Base-by-base conservation (phyloP, 2,888 invertebrate species). In the Bibio marci region DNA sequence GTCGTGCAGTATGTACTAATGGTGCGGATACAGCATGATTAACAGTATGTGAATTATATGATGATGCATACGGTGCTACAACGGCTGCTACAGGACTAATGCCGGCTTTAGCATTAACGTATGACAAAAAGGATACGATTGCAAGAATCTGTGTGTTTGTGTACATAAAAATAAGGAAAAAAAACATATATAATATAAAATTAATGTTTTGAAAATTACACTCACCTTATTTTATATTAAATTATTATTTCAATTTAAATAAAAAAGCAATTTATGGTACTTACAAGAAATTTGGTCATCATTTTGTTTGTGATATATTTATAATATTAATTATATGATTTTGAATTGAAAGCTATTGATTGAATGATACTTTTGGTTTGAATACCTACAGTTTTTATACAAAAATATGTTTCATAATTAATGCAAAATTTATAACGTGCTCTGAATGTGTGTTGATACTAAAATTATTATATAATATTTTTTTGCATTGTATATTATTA, bases 1-100 rank as follows among this genome's bases (percentile, higher is more conserved):
- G 50, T 18, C 61, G 55, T 12, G 58, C 53, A 10, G 66, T 54
- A 26, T 49, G 50, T 2, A 65, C 53, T 5, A 71, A 67, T 1
- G 80, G 80, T 10, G 76, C 66, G 18, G 80, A 79, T 4, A 80
- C 68, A 1, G 80, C 80, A 49, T 81, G 81, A 61, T 80, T 79
- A 40, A 81, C 67, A 15, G 74, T 65, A 49, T 80, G 80, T 0
- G 80, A 79, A 43, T 78, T 79, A 61, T 78, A 82, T 12, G 78
- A 79, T 48, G 70, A 73, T 38, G 81, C 80, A 49, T 79, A 80
- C 3, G 81, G 80, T 1, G 80, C 75, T 4, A 80, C 65, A 41
- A 70, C 69, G 38, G 71, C 67, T 4, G 74, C 73, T 12, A 57
- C 56, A 22, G 59, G 54, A 13, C 60, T 49, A 5, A 58, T 50